Evolutionary conservation across 2,113 vertebrate species (phyloP).

Genomic region (Strigops habroptila): DNA sequence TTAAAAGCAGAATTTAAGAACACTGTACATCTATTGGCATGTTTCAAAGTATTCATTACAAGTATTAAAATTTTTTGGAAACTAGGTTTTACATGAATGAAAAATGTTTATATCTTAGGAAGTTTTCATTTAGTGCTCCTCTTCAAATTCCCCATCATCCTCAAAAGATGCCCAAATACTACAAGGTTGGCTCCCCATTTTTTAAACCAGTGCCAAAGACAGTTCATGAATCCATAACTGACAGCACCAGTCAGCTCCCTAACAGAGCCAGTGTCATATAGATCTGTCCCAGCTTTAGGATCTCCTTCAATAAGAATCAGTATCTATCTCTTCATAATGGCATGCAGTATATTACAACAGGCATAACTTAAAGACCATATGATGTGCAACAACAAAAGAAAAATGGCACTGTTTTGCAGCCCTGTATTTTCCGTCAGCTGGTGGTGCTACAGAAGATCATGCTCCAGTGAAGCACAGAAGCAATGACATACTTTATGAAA

Average conservation of each 20-base stretch:
- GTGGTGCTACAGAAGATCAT: neutral
- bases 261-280: neutral
- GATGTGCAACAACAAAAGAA: neutral
- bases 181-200: neutral
- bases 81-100: neutral
- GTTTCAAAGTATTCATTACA: neutral
- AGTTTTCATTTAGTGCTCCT: neutral
- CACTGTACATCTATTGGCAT: neutral
- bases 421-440: neutral
- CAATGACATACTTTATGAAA: neutral
- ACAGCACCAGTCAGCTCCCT: neutral
- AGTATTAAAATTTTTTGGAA: neutral
- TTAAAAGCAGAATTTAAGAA: neutral
- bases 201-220: neutral
- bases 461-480: slow-evolving; percentile 21
- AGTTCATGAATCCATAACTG: neutral
- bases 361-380: neutral
- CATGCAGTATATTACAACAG: neutral
- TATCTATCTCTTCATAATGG: neutral
- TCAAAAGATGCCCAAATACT: neutral
- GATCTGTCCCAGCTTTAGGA: neutral
- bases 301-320: neutral
- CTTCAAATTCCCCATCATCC: neutral
- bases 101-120: neutral
- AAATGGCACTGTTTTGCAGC: neutral